Evolutionary conservation across 2,113 vertebrate species (phyloP).

Genomic region (Solea senegalensis): DNA sequence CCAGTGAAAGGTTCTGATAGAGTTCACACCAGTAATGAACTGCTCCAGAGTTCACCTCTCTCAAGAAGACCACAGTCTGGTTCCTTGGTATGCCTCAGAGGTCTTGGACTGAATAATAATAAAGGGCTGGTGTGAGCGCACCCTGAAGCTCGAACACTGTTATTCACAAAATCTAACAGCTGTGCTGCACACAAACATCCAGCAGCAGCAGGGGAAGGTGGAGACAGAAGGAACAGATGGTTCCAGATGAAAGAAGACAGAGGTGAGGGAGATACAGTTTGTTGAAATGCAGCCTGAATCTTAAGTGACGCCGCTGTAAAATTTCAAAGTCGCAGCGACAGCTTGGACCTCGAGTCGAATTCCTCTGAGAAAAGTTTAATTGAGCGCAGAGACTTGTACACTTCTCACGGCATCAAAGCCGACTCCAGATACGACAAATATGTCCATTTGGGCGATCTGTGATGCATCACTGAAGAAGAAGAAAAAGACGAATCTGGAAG

Average conservation of each 20-base stretch:
- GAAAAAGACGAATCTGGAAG: too few relatives aligned
- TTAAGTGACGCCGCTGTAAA: conserved; percentile 52
- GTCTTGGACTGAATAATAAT: too few relatives aligned
- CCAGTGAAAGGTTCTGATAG: too few relatives aligned
- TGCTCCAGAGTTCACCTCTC: too few relatives aligned
- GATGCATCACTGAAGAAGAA: neutral
- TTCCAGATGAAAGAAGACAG: conserved; percentile 15
- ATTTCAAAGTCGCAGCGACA: conserved; percentile 68
- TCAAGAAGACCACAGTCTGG: too few relatives aligned
- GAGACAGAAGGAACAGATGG: conserved; percentile 56
- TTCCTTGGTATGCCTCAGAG: too few relatives aligned
- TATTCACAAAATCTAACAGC: conserved; percentile 1
- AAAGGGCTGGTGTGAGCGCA: too few relatives aligned
- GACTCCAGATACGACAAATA: conserved; percentile 11
- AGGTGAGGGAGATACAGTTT: conserved; percentile 1
- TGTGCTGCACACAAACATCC: neutral
- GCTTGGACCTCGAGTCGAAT: conserved; percentile 35
- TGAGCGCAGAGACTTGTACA: conserved; percentile 35
- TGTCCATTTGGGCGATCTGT: neutral
- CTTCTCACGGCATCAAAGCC: conserved; percentile 30
- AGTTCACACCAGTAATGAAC: too few relatives aligned
- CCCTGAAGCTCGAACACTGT: neutral
- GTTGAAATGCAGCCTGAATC: conserved; percentile 54
- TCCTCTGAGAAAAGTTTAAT: conserved; percentile 54
- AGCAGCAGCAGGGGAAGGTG: conserved; percentile 14